Evolutionary conservation across 2,797 vertebrate genomes (phyloP), one percentile per base, ranked within the genome.

Genomic region (Tragelaphus oryx): DNA sequence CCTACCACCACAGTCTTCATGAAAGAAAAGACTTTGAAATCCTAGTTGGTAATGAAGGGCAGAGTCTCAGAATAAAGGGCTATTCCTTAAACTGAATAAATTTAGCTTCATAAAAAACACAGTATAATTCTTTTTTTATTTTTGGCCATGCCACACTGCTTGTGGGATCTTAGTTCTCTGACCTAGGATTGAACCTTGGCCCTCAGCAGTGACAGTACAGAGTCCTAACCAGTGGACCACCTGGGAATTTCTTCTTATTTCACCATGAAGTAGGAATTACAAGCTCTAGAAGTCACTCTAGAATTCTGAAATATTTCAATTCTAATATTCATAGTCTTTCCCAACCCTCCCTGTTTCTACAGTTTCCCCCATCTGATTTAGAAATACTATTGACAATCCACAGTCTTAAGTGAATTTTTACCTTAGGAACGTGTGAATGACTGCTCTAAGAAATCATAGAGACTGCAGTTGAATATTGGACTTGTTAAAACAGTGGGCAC

Each of bases 81-180:
- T 93, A 12, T 89, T 86, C n/a, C 75, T 93, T 80, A 93, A 88
- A 68, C 48, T 50, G 90, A 88, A 59, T 84, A 84, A 79, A 48
- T 62, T 89, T 92, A 84, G 24, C 28, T 33, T 95, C 41, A 83
- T 87, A 41, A 41, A 95, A 84, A 17, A 84, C 17, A 84, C 16
- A 83, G 9, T 44, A 50, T 33, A 84, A 84, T 62, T 95, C 65
- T 92, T 91, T 54, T n/a, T 83, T 87, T 57, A 20, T 20, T 68
- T 37, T 68, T 6, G 4, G 1, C n/a, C 62, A 68, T 68, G 33
- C 62, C 62, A 68, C 18, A 68, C n/a, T 68, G 62, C 62, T 11
- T 20, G n/a, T 68, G 17, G 2, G 18, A 68, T 68, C n/a, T 68
- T 68, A 68, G 18, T 37, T 68, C 17, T 33, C 62, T 68, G 62